Base-by-base conservation (phyloP, 2,888 invertebrate species). In the Acanthacorydalis orientalis region DNA sequence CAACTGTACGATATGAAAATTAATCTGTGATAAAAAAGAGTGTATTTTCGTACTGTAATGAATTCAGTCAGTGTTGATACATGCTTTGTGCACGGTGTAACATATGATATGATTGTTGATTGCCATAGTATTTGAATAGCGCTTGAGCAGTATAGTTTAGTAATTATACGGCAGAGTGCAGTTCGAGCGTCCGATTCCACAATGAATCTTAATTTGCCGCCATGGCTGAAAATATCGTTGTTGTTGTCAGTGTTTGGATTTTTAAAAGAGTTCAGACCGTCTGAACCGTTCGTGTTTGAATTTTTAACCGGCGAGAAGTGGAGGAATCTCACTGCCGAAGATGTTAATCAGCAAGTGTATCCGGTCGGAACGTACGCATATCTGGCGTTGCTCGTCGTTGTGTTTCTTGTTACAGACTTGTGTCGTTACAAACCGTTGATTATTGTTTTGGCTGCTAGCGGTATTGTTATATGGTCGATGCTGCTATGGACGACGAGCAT, bases 341-440 rank as follows among this genome's bases (percentile, higher is more conserved):
- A 83, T 63, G 74, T 89, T 2, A 80, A 76, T 56, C 77, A 83
- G 57, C 76, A 88, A 52, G 79, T 93, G 1, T 93, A 86, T 67
- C 93, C 93, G 1, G 74, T 78, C 40, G 85, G 83, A 56, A 91
- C 89, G 0, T 95, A 95, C 62, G 78, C 86, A 1, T 86, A 88
- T 61, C 68, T 92, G 54, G 72, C 75, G 0, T 78, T 81, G 46
- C 65, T 87, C 35, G 69, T 89, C 33, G 58, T 88, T 1, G 76
- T 89, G 4, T 89, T 92, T 61, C 69, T 92, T 39, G 68, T 90
- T 45, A 91, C 90, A 0, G 92, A 90, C 67, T 77, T 88, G 44
- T 61, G 77, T 46, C 74, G 86, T 53, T 93, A 93, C 64, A 93
- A 91, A 62, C 84, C 89, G 9, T 73, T 92, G 9, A 88, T 95